A percentile compares a stretch with the other conserved stretches of the same genome.
These are phyloP conservation scores for Lagothrix lagotricha DNA, from an alignment of 2,797 vertebrate genomes.

Conservation along the genomic window DNA sequence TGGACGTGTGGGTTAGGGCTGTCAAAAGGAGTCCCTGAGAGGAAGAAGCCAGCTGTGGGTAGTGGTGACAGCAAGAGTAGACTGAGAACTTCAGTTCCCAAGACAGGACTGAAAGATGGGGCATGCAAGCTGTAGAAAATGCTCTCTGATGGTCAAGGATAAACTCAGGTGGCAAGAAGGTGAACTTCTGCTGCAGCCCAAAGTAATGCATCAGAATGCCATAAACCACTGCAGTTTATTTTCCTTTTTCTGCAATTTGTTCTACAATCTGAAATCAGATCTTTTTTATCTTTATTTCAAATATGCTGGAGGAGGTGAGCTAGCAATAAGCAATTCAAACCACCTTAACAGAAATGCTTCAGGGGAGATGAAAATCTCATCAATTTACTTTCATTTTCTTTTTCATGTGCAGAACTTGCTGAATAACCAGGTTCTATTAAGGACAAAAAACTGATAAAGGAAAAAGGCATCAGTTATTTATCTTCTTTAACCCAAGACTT, in stretches of 20 bases:
- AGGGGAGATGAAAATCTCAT: slow-evolving; percentile 44
- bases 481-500: slow-evolving; percentile 3
- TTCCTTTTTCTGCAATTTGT: background rate
- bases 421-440: slow-evolving; percentile 47
- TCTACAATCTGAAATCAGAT: background rate
- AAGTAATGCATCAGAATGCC: background rate
- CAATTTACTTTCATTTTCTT: slow-evolving; percentile 34
- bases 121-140: background rate
- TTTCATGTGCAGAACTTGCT: background rate
- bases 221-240: background rate
- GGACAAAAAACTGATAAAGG: background rate
- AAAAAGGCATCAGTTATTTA: background rate
- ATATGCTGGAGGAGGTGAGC: background rate
- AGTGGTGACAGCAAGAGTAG: background rate
- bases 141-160: background rate
- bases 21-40: background rate
- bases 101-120: background rate
- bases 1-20: rapidly evolving
- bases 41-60: background rate
- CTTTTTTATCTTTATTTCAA: slow-evolving; percentile 63
- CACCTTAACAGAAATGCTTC: slow-evolving; percentile 48
- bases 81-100: background rate
- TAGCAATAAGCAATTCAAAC: slow-evolving; percentile 40
- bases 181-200: background rate
- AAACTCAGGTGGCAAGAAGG: background rate